Evolutionary conservation across 2,113 vertebrate species (phyloP).

Genomic region (Lampris megalopsis): DNA sequence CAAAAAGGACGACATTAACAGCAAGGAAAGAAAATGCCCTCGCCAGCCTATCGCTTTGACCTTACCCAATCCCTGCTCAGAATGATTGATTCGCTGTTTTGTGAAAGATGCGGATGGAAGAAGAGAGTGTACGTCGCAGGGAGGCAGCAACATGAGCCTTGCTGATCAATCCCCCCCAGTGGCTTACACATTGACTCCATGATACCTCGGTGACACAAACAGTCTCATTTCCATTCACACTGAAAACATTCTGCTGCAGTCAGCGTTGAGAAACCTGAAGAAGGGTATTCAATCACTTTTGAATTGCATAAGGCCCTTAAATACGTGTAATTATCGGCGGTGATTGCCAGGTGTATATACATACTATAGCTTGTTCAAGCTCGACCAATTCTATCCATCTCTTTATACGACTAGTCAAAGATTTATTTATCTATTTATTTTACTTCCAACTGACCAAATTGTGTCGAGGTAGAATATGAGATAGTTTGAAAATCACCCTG

Average conservation of each 20-base stretch:
- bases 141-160: neutral
- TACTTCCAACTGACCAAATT: neutral
- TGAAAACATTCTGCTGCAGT: no score
- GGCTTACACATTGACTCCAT: constrained; percentile 15
- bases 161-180: constrained; percentile 35
- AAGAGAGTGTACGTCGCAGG: constrained; percentile 24
- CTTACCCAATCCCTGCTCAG: constrained; percentile 10
- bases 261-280: no score
- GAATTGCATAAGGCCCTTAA: no score
- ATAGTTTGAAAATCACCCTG: constrained; percentile 36
- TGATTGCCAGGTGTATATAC: no score
- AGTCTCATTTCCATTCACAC: no score
- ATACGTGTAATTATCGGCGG: no score
- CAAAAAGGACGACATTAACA: no score
- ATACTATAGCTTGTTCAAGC: no score
- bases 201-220: constrained; percentile 8
- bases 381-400: no score
- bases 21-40: neutral
- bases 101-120: constrained; percentile 20
- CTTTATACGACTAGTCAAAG: no score
- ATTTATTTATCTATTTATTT: no score
- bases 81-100: constrained; percentile 16
- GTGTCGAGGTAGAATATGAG: neutral
- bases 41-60: neutral
- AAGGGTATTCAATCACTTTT: no score